Base-by-base conservation (phyloP, 1,140 invertebrate genomes). In the Alviniconcha marisindica region DNA sequence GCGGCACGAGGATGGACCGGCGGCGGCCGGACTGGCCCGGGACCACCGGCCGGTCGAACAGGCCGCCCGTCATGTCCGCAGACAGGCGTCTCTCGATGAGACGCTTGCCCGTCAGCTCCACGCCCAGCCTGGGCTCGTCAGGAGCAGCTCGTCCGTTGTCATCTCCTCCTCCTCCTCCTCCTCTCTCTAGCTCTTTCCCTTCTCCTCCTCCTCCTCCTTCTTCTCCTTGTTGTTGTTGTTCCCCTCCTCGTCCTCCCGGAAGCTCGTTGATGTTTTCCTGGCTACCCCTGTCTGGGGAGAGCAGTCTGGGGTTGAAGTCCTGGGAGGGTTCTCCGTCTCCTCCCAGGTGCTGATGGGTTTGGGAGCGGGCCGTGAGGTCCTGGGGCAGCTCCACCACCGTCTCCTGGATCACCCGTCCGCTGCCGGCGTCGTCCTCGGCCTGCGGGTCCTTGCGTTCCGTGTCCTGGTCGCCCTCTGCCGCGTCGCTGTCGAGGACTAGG, bases 381-480 rank as follows among this genome's bases (percentile, higher is more conserved):
- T 54, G n/a, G 10, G 73, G 44, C 4, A 76, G 73, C n/a, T 76
- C 42, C 44, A 28, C 73, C 73, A 76, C 42, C n/a, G 73, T 76
- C 28, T 76, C 73, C 73, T 51, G 42, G 1, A 76, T 7, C 40
- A 76, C 73, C 60, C 4, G 7, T 10, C 7, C 24, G 60, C 60
- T 63, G 60, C 51, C 14, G 42, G 3, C 10, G 14, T 51, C 38
- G 73, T 78, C 77, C 31, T 82, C 80, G 60, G 56, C 79, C 21
- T 81, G 31, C 48, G 69, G 81, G 78, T 78, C 77, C 36, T 80
- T 84, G 76, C 69, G 60, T 28, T 81, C 33, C 40, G 60, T n/a
- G 40, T 54, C 15, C 15, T 2, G 51, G 15, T 63, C n/a, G 18
- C 51, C 3, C 2, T 24, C 51, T 28, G n/a, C 42, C 2, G 79